Evolutionary conservation across 2,797 vertebrate genomes (phyloP), one percentile per base, ranked within the genome.

Genomic region (Melanotaenia parkinsoni): DNA sequence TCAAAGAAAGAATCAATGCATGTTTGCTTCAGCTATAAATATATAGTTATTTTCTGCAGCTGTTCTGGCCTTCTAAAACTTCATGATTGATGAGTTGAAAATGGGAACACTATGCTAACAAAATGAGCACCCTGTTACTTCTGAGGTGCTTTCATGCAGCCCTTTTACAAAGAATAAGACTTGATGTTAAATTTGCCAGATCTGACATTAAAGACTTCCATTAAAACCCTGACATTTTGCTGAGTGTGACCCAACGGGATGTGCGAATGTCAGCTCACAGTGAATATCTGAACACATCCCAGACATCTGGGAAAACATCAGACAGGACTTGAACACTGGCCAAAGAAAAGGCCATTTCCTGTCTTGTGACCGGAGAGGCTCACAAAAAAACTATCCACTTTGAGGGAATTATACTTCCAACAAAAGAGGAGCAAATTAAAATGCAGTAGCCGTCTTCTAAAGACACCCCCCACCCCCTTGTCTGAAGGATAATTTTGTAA

Each of bases 201-300:
- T 81, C 16, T 90, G 84, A 88, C 90, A 88, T 85, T 81, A 83
- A 86, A 77, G 64, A 60, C 74, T 69, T 88, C 67, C 60, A 89
- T 88, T 90, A 91, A 93, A 92, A 89, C 82, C 62, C 45, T 93
- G 92, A 93, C 92, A 94, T 94, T 94, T 94, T 74, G 72, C 54
- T 63, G 72, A 91, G 79, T 84, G 79, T 79, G 75, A 87, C 82
- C 82, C 73, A 69, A 82, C 78, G 86, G 88, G 86, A 93, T 83
- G 82, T 84, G 84, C 16, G 72, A 87, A 86, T 86, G 80, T 85
- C 83, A 90, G 72, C 79, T 78, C 45, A 20, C 67, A 80, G 67
- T 67, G 70, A 80, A 77, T 61, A 75, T 79, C 79, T 56, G 58
- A 65, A 79, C 86, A 77, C 57, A 58, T 85, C 70, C 61, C 76